Percentiles rank a stretch among this genome's conserved stretches.
Evolutionary conservation across 2,888 invertebrate genomes (phyloP).

Genomic region (Gortyna flavago): DNA sequence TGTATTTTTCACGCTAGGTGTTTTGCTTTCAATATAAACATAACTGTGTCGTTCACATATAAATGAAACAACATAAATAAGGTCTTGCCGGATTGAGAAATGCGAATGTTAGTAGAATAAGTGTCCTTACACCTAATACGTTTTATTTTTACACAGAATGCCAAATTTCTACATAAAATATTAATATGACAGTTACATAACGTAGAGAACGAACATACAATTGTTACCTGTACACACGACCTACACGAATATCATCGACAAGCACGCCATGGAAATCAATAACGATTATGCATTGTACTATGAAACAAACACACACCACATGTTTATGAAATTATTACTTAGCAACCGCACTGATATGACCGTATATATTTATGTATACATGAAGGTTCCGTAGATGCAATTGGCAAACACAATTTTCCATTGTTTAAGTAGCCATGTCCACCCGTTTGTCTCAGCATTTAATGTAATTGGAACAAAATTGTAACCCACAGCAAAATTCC

Average conservation of each 20-base stretch:
- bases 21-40: conserved; percentile 68
- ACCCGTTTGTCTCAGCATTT: conserved; percentile 1
- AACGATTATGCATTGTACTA: conserved; percentile 67
- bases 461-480: conserved; percentile 36
- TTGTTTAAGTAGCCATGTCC: conserved; percentile 11
- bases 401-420: conserved; percentile 7
- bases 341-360: conserved; percentile 64
- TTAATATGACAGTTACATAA: conserved; percentile 61
- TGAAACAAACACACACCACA: conserved; percentile 62
- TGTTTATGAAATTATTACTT: conserved; percentile 64
- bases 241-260: conserved; percentile 72
- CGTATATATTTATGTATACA: conserved; percentile 55
- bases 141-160: conserved; percentile 65
- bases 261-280: conserved; percentile 76
- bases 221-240: conserved; percentile 63
- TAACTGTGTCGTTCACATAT: conserved; percentile 39
- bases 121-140: conserved; percentile 50
- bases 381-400: conserved; percentile 57
- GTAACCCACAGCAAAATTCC: conserved; percentile 2
- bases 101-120: conserved; percentile 58
- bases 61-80: conserved; percentile 51
- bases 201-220: conserved; percentile 55
- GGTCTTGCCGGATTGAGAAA: conserved; percentile 41
- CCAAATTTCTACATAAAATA: conserved; percentile 56
- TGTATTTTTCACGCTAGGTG: conserved; percentile 75